Percentiles rank a stretch among this genome's conserved stretches.
Conservation (phyloP, 1,140 invertebrate genomes). For the Trachymyrmex cornetzi region DNA sequence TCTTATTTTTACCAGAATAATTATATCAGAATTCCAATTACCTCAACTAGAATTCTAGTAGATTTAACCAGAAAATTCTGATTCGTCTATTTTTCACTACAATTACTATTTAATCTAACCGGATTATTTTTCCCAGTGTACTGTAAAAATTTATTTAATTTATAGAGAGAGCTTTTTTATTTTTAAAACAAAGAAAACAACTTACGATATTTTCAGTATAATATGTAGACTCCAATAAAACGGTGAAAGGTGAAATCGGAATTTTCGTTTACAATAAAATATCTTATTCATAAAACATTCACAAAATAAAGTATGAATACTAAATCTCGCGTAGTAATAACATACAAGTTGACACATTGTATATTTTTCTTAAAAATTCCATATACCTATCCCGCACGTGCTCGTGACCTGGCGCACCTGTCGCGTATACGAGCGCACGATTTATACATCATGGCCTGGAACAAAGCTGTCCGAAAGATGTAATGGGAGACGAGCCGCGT, state of each 20-base stretch:
- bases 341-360: not conserved
- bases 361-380: slow-evolving; percentile 39
- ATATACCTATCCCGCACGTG: slow-evolving; percentile 28
- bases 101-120: too few relatives aligned
- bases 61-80: too few relatives aligned
- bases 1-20: too few relatives aligned
- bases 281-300: not conserved
- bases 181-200: not conserved
- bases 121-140: too few relatives aligned
- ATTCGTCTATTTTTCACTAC: too few relatives aligned
- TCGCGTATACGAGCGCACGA: slow-evolving; percentile 45
- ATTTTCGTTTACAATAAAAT: not conserved
- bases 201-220: not conserved
- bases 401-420: slow-evolving; percentile 43
- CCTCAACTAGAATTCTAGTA: too few relatives aligned
- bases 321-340: not conserved
- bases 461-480: slow-evolving; percentile 46
- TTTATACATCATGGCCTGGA: slow-evolving; percentile 48
- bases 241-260: not conserved
- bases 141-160: not conserved
- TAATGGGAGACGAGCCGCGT: slow-evolving; percentile 46
- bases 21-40: too few relatives aligned
- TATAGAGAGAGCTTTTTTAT: too few relatives aligned
- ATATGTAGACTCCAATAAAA: slow-evolving; percentile 37
- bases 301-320: not conserved